Evolutionary conservation across 2,113 vertebrate species (phyloP).

Genomic region (Sylvilagus bachmani): DNA sequence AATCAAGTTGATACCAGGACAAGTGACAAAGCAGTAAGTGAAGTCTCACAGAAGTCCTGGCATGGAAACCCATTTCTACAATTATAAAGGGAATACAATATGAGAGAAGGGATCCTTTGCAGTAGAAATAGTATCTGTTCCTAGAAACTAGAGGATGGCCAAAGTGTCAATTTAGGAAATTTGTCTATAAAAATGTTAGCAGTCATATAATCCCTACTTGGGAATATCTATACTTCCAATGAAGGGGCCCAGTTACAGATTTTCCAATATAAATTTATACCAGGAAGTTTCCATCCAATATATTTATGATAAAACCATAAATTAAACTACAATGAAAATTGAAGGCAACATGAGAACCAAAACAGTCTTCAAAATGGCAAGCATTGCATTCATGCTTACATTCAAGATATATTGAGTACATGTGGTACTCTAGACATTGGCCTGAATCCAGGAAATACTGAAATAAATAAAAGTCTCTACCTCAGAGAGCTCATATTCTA

Average conservation of each 20-base stretch:
- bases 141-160: not conserved
- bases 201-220: not conserved
- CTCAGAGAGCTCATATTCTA: not conserved
- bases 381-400: not conserved
- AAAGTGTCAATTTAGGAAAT: not conserved
- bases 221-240: not conserved
- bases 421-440: not conserved
- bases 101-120: not conserved
- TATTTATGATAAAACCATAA: slow-evolving; percentile 20
- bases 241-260: not conserved
- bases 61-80: not conserved
- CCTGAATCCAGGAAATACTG: not conserved
- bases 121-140: not conserved
- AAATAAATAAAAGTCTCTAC: not conserved
- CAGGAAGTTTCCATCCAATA: not conserved
- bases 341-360: not conserved
- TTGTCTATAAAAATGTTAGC: not conserved
- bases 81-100: not conserved
- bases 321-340: not conserved
- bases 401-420: not conserved
- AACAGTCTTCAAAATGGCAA: slow-evolving; percentile 14
- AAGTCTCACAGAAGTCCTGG: not conserved
- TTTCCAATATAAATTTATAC: not conserved
- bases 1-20: not conserved
- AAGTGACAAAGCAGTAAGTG: slow-evolving; percentile 13